Conservation (phyloP, 1,140 invertebrate species). For the Aphidius gifuensis region DNA sequence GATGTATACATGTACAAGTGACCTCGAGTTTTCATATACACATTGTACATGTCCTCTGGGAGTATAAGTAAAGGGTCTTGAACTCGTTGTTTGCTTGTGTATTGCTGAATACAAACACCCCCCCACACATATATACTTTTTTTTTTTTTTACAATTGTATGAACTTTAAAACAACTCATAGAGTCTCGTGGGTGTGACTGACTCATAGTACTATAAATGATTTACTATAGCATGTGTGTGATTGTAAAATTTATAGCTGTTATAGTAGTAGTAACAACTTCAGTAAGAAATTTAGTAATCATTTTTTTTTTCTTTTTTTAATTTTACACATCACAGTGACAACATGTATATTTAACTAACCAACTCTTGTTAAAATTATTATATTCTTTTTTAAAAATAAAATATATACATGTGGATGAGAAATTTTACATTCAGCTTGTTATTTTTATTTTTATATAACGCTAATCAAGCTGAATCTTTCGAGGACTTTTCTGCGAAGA, state of each 20-base stretch:
- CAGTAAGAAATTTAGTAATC: conserved; percentile 6
- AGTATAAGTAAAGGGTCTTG: conserved; percentile 47
- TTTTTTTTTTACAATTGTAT: too few relatives aligned
- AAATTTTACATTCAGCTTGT: background rate
- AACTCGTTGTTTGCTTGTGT: conserved; percentile 32
- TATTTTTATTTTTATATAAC: background rate
- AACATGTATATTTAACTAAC: too few relatives aligned
- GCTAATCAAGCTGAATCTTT: too few relatives aligned
- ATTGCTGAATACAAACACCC: background rate
- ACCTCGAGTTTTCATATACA: conserved; percentile 31
- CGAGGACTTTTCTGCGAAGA: too few relatives aligned
- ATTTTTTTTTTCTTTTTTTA: too few relatives aligned
- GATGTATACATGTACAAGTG: conserved; percentile 30
- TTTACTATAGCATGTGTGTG: conserved; percentile 48
- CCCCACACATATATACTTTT: too few relatives aligned
- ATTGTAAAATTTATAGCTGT: conserved; percentile 35
- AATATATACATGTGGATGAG: too few relatives aligned
- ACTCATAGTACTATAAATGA: conserved; percentile 54
- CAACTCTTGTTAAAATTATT: too few relatives aligned
- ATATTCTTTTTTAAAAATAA: too few relatives aligned
- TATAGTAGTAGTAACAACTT: conserved; percentile 24
- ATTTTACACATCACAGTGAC: too few relatives aligned
- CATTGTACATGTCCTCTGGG: conserved; percentile 18
- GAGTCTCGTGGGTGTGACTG: conserved; percentile 51
- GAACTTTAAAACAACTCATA: too few relatives aligned